Evolutionary conservation across 2,888 invertebrate species (phyloP).

Genomic region (Archips crataeganus): DNA sequence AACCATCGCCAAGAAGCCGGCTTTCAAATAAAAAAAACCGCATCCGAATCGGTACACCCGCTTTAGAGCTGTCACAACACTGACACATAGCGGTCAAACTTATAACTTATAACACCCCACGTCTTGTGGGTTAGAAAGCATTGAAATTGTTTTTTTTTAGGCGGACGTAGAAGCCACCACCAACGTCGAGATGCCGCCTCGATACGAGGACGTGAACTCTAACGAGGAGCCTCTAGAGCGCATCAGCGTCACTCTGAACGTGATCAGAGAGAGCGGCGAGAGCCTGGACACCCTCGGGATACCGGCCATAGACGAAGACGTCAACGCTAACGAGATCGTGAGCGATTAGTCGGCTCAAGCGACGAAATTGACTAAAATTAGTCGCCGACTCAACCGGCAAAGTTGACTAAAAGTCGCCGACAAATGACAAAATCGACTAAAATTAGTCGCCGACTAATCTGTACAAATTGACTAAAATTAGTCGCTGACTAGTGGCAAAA

Average conservation of each 20-base stretch:
- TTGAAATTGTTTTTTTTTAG: neutral
- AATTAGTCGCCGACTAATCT: neutral
- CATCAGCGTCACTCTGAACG: constrained; percentile 46
- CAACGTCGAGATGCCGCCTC: constrained; percentile 74
- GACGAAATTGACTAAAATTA: neutral
- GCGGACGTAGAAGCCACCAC: constrained; percentile 40
- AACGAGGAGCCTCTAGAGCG: constrained; percentile 44
- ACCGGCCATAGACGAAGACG: constrained; percentile 73
- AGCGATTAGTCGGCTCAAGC: neutral
- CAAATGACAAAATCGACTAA: neutral
- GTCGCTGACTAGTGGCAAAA: neutral
- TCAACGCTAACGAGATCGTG: constrained; percentile 68
- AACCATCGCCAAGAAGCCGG: no score
- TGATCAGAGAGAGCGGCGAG: constrained; percentile 39
- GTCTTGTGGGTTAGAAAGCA: no score
- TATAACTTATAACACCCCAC: no score
- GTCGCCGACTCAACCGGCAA: neutral
- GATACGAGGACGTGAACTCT: constrained; percentile 68
- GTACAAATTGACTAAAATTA: neutral
- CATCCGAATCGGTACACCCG: no score
- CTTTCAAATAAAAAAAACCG: no score
- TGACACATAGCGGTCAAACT: no score
- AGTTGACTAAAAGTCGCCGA: no score
- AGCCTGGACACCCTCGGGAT: constrained; percentile 57
- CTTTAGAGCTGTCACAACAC: no score